phyloP scores from a whole-genome alignment of 2,797 vertebrate species.

The Bradypodion pumilum region DNA sequence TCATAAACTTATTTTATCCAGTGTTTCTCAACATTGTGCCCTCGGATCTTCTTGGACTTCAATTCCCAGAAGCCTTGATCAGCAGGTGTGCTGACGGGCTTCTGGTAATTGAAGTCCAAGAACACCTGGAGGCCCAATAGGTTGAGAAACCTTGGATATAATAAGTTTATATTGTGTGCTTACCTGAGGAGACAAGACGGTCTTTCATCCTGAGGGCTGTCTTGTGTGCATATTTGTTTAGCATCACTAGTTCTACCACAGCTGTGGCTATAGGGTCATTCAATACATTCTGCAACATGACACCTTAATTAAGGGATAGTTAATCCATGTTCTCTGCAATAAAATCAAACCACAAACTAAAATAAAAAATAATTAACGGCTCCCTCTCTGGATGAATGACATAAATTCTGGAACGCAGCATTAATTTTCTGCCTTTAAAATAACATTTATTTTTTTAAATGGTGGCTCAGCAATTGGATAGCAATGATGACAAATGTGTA shows the following conservation, averaged over 20 bases:
- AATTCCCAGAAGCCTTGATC: too few relatives aligned
- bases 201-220: not conserved
- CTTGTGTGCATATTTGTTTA: not conserved
- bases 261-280: not conserved
- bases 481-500: not conserved
- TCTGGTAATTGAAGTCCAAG: too few relatives aligned
- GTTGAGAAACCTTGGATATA: too few relatives aligned
- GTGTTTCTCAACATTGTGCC: too few relatives aligned
- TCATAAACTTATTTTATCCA: too few relatives aligned
- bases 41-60: too few relatives aligned
- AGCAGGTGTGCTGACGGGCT: too few relatives aligned
- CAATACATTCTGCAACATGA: not conserved
- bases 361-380: not conserved
- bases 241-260: not conserved
- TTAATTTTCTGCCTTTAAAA: not conserved
- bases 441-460: not conserved
- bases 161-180: too few relatives aligned
- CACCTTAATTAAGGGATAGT: not conserved
- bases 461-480: not conserved
- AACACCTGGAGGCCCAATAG: too few relatives aligned
- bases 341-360: not conserved
- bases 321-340: not conserved
- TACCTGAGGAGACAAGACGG: not conserved
- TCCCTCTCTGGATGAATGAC: not conserved
- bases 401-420: slow-evolving; percentile 2